phyloP scores from a whole-genome alignment of 2,113 vertebrate genomes.

The Sapajus apella region DNA sequence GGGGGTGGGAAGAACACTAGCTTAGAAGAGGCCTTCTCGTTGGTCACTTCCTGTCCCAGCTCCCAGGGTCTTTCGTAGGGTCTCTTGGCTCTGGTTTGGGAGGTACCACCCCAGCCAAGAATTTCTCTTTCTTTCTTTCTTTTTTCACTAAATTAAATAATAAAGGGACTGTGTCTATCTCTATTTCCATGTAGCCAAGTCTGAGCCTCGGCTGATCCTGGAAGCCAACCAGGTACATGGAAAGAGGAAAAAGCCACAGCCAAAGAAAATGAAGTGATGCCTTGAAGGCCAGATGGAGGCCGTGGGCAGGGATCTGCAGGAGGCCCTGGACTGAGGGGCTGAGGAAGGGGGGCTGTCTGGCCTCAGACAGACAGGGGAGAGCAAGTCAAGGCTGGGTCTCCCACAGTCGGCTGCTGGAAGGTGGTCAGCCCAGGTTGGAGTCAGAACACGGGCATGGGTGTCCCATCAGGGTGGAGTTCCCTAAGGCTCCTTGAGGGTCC shows the following conservation, averaged over 20 bases:
- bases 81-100: constrained; percentile 50
- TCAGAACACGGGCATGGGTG: neutral
- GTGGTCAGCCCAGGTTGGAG: neutral
- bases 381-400: neutral
- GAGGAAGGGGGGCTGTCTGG: neutral
- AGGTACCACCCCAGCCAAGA: constrained; percentile 68
- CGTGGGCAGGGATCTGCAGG: constrained; percentile 53
- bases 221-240: constrained; percentile 78
- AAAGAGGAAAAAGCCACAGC: constrained; percentile 76
- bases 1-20: neutral
- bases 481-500: neutral
- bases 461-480: neutral
- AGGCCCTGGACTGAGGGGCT: constrained; percentile 43
- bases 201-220: constrained; percentile 72
- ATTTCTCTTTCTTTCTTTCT: constrained; percentile 31
- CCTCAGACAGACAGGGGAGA: neutral
- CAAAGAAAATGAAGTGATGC: constrained; percentile 74
- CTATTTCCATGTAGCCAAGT: constrained; percentile 73
- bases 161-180: constrained; percentile 76
- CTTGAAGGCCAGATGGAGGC: constrained; percentile 70
- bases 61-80: constrained; percentile 41
- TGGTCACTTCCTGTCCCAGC: constrained; percentile 34
- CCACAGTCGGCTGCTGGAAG: neutral
- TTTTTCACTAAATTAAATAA: constrained; percentile 72
- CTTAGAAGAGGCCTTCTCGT: neutral